Evolutionary conservation across 2,888 invertebrate genomes (phyloP), one percentile per base, ranked within the genome.

Genomic region (Schizotus pectinicornis): DNA sequence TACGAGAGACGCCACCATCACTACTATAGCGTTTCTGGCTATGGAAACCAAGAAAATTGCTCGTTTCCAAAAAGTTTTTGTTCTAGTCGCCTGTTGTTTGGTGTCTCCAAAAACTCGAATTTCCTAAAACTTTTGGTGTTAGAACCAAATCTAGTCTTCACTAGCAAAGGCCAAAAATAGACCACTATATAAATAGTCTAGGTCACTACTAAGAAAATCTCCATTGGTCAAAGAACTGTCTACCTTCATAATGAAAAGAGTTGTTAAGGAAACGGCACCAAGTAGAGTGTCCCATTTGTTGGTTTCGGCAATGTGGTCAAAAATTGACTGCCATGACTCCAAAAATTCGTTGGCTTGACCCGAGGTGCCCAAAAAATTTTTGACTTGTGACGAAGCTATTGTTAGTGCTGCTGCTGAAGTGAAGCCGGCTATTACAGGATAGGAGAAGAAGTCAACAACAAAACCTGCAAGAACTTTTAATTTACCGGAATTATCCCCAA

Each of bases 371-470:
- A 92, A 83, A 2, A 94, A 80, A 0, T 87, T 83, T 72, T 89
- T 91, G 8, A 94, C 79, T 75, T 95, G 94, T 0, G 92, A 87
- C 1, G 89, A 88, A 2, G 87, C 91, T 65, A 94, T 94, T 46
- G 90, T 92, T 42, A 93, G 74, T 8, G 94, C 92, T 0, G 94
- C 94, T 0, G 93, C 93, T 3, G 91, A 86, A 0, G 93, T 93
- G 74, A 95, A 95, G 0, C 91, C 94, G 41, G 88, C 86, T 32
- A 91, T 91, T 1, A 94, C 93, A 0, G 94, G 93, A 65, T 86
- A 84, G 0, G 94, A 94, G 76, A 94, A 92, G 72, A 94, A 94
- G 72, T 92, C 90, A 42, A 94, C 83, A 0, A 94, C 80, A 72
- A 92, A 92, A 42, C 94, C 90, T 86, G 7, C 12, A 45, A 30